A percentile compares a stretch with the other conserved stretches of the same genome.
phyloP scores from a whole-genome alignment of 2,113 vertebrate species.

The Phalacrocorax carbo region DNA sequence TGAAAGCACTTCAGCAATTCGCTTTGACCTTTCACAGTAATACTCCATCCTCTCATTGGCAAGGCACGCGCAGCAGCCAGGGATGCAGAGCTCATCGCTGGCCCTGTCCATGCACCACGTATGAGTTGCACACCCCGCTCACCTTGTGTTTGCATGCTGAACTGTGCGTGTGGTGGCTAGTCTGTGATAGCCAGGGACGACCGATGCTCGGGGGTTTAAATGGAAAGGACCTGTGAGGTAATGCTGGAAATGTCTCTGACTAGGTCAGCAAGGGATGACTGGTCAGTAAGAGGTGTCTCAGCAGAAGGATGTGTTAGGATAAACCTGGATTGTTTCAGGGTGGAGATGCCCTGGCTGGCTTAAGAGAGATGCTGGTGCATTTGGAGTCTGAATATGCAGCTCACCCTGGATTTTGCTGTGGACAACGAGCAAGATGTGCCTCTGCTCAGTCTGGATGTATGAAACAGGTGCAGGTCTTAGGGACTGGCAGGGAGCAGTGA shows the following conservation, averaged over 20 bases:
- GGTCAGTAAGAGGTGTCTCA: not conserved
- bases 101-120: fast-evolving
- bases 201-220: not conserved
- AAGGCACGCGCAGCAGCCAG: not conserved
- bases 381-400: not conserved
- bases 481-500: not conserved
- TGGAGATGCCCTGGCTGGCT: not conserved
- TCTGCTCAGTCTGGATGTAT: not conserved
- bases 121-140: not conserved
- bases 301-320: not conserved
- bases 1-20: not conserved
- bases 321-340: not conserved
- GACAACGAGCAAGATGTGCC: not conserved
- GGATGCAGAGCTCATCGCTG: not conserved
- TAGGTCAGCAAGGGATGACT: not conserved
- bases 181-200: not conserved
- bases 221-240: not conserved
- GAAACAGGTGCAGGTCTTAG: not conserved
- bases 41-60: not conserved
- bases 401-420: not conserved
- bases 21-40: not conserved
- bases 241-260: not conserved
- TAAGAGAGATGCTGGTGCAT: not conserved
- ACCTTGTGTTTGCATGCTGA: not conserved
- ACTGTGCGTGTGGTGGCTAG: fast-evolving